phyloP scores from a whole-genome alignment of 64 coral and sea anemone species.

The Hydrozoanthus tunicans region DNA sequence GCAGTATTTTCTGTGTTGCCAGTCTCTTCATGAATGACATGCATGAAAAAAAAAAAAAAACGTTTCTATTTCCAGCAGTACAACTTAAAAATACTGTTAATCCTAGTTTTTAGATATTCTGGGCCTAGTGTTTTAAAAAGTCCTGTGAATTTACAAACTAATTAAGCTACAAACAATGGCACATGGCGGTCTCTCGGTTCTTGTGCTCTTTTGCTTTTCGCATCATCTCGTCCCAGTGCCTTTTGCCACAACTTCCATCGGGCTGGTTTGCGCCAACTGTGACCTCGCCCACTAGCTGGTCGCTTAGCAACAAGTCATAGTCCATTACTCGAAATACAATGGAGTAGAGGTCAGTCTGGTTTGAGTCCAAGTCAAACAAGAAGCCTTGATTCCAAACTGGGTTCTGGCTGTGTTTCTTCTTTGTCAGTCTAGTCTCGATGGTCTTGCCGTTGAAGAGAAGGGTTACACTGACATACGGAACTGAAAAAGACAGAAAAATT shows the following conservation, averaged over 20 bases:
- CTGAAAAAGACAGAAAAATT: slow-evolving; percentile 39
- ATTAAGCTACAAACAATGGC: slow-evolving; percentile 40
- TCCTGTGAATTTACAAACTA: too few species aligned
- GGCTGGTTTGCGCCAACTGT: slow-evolving; percentile 61
- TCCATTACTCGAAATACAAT: slow-evolving; percentile 67
- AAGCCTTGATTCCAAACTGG: slow-evolving; percentile 89
- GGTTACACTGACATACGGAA: slow-evolving; percentile 66
- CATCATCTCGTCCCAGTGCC: slow-evolving; percentile 88
- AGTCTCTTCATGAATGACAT: too few species aligned
- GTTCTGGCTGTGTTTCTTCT: slow-evolving; percentile 60
- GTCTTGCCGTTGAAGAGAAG: slow-evolving; percentile 48
- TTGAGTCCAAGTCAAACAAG: slow-evolving; percentile 69
- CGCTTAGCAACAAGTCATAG: slow-evolving; percentile 79
- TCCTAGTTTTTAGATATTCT: too few species aligned
- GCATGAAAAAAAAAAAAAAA: too few species aligned
- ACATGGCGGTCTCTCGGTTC: slow-evolving; percentile 77
- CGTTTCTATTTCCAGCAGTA: too few species aligned
- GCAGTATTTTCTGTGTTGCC: too few species aligned
- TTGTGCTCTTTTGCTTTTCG: slow-evolving; percentile 43
- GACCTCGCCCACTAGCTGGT: slow-evolving; percentile 70
- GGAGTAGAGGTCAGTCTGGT: slow-evolving; percentile 56
- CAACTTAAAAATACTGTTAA: too few species aligned
- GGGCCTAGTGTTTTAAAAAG: too few species aligned
- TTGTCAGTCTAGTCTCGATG: slow-evolving; percentile 74
- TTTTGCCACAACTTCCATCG: slow-evolving; percentile 57